Evolutionary conservation across 1,140 invertebrate genomes (phyloP).

Genomic region (Pseudomyrmex flavicornis): DNA sequence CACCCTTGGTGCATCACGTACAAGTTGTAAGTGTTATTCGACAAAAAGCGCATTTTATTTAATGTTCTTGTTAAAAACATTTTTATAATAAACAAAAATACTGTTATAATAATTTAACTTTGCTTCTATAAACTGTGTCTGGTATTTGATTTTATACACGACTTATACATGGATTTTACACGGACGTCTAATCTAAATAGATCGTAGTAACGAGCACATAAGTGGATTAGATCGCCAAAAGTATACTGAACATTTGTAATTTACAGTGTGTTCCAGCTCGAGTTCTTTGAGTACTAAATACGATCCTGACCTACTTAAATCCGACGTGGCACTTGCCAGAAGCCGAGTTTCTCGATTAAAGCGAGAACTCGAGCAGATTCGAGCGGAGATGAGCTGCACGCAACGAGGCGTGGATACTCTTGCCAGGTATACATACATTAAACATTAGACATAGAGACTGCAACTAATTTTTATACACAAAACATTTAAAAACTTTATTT

Average conservation of each 20-base stretch:
- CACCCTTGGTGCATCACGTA: conserved; percentile 93
- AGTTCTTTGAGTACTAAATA: conserved; percentile 96
- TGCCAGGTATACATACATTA: conserved; percentile 88
- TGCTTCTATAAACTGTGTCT: neutral
- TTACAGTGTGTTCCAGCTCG: conserved; percentile 95
- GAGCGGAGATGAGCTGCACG: conserved; percentile 96
- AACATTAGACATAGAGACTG: conserved; percentile 6
- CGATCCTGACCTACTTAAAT: conserved; percentile 96
- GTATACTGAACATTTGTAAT: conserved; percentile 64
- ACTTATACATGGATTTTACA: too few species aligned
- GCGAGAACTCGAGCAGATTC: conserved; percentile 95
- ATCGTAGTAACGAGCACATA: neutral
- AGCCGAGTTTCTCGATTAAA: conserved; percentile 95
- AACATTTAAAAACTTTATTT: too few species aligned
- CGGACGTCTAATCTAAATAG: neutral
- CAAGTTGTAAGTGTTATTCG: conserved; percentile 90
- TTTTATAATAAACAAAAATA: neutral
- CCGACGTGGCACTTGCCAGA: conserved; percentile 95
- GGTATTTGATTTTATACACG: neutral
- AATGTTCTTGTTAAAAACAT: neutral
- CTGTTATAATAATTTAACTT: neutral
- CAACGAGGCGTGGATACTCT: conserved; percentile 96
- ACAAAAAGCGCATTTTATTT: neutral
- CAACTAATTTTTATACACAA: neutral
- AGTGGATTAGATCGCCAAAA: neutral